phyloP scores from a whole-genome alignment of 2,797 vertebrate genomes.

The Hoplostethus atlanticus region DNA sequence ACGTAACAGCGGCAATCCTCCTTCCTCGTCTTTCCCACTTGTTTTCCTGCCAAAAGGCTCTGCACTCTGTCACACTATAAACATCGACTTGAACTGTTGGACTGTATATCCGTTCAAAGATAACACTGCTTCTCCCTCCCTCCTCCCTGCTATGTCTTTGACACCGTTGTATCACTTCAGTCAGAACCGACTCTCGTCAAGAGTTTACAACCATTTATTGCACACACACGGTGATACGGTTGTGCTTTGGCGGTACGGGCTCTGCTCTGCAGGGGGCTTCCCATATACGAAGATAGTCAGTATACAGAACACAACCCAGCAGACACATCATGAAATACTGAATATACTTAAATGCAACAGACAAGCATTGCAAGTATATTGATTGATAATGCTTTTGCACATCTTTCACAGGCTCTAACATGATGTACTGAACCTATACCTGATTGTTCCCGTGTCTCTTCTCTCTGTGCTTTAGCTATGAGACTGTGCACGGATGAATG shows the following conservation, averaged over 20 bases:
- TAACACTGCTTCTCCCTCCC: constrained; percentile 1
- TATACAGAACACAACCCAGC: too few species aligned
- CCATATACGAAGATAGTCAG: too few species aligned
- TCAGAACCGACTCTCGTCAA: too few species aligned
- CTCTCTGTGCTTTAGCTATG: constrained; percentile 84
- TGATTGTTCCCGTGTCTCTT: neutral
- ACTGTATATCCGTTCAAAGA: constrained; percentile 12
- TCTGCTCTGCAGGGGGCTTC: too few species aligned
- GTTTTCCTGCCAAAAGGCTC: too few species aligned
- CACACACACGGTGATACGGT: too few species aligned
- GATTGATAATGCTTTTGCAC: neutral
- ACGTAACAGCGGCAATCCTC: constrained; percentile 5
- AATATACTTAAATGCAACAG: too few species aligned
- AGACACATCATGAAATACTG: too few species aligned
- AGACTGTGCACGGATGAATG: constrained; percentile 97
- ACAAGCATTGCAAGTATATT: too few species aligned
- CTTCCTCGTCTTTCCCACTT: too few species aligned
- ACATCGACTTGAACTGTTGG: constrained; percentile 16
- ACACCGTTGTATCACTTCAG: neutral
- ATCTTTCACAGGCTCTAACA: neutral
- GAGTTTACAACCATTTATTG: too few species aligned
- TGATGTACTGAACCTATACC: neutral
- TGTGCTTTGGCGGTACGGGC: too few species aligned
- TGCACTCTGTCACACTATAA: neutral
- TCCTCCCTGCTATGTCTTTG: neutral